These are phyloP conservation scores for Phylloscopus trochiloides DNA, from an alignment of 2,113 vertebrate species.

Conservation along the genomic window DNA sequence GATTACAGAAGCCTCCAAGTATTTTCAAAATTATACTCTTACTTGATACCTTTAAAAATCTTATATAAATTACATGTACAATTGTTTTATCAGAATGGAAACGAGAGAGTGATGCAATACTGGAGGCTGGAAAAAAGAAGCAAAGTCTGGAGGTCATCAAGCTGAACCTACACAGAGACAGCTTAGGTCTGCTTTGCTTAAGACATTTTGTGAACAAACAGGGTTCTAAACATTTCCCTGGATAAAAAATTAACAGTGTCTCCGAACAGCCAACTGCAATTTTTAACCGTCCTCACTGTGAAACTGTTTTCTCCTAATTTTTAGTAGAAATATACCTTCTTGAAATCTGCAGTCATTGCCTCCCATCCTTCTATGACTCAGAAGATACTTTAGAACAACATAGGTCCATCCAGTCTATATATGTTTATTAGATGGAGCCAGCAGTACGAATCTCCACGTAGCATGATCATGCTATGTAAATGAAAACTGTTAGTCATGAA, in stretches of 20 bases:
- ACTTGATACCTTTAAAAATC: background rate
- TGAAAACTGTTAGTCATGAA: background rate
- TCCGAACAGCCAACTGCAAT: background rate
- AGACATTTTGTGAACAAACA: background rate
- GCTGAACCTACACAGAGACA: background rate
- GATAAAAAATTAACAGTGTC: background rate
- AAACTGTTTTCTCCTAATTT: background rate
- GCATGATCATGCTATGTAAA: background rate
- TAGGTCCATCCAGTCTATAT: background rate
- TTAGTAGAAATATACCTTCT: background rate
- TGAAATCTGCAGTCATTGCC: background rate
- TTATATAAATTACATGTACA: background rate
- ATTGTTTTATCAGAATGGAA: background rate
- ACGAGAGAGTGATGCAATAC: background rate
- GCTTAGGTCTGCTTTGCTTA: background rate
- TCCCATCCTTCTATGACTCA: background rate
- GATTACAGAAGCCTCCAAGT: background rate
- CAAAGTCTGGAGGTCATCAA: background rate
- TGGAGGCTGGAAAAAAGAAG: background rate
- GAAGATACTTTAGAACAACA: background rate
- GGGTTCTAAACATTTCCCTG: background rate
- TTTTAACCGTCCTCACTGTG: background rate
- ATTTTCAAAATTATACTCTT: background rate
- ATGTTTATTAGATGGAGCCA: background rate
- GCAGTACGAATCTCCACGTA: background rate